Evolutionary conservation across 2,888 invertebrate species (phyloP), one percentile per base, ranked within the genome.

Genomic region (Notocelia uddmanniana): DNA sequence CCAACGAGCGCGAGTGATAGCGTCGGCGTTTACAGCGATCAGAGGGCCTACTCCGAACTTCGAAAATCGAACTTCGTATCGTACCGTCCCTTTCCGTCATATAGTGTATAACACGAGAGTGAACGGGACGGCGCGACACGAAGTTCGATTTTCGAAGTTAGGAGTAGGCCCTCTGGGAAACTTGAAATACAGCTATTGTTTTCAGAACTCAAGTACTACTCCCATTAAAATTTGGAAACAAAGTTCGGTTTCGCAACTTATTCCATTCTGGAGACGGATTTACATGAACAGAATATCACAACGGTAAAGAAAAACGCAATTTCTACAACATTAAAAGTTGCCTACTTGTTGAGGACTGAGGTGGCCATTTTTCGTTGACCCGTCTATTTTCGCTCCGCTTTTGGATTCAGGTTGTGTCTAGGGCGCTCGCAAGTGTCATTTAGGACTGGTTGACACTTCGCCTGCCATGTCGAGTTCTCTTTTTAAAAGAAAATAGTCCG

Each of bases 301-400:
- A 79, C 79, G 77, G 82, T 83, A 84, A 89, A 88, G 88, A 88
- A 88, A 89, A 89, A 88, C 87, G 85, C 86, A 87, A 89, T 89
- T 88, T 89, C 83, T 88, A 86, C 88, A 81, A 87, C 88, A 88
- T 89, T 89, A 89, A 88, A 89, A 89, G 83, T 88, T 88, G 83
- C 77, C 85, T 85, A 85, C 87, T 87, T 85, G 84, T 85, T 85
- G 81, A 78, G 80, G 82, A 78, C 82, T 80, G 74, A 78, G 73
- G 70, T 77, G 71, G 69, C 84, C 82, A 79, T 59, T 74, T 68
- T 76, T 74, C 9, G 26, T 41, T 74, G 85, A 79, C 34, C 84
- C 69, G 68, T 68, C 58, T 34, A 58, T 34, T 34, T 58, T 37
- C 5, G 19, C 19, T 13, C 11, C 34, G 58, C 18, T 34, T 37